Evolutionary conservation across 2,113 vertebrate species (phyloP).

Genomic region (Candoia aspera): DNA sequence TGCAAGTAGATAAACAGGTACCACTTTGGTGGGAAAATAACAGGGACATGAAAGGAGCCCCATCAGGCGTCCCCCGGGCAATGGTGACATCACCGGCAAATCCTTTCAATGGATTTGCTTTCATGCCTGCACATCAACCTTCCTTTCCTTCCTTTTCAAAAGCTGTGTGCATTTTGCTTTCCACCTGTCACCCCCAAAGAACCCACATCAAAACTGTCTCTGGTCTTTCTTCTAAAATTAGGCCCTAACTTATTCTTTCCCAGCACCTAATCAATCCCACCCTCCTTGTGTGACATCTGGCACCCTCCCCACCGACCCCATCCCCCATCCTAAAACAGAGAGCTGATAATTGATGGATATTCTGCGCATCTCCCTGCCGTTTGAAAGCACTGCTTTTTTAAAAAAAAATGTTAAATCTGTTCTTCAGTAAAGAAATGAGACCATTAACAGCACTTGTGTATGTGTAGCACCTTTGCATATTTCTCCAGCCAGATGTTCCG

Average conservation of each 20-base stretch:
- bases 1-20: too few species aligned
- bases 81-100: too few species aligned
- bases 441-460: conserved; percentile 56
- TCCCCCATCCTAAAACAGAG: conserved; percentile 6
- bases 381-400: conserved; percentile 38
- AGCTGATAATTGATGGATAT: conserved; percentile 48
- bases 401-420: conserved; percentile 46
- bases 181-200: conserved; percentile 16
- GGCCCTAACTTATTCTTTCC: conserved; percentile 14
- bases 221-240: conserved; percentile 22
- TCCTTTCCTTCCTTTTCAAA: not conserved
- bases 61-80: too few species aligned
- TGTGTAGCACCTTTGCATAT: conserved; percentile 61
- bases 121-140: not conserved
- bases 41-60: too few species aligned
- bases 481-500: conserved; percentile 69
- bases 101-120: too few species aligned
- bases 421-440: conserved; percentile 67
- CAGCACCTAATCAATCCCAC: conserved; percentile 42
- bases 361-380: conserved; percentile 16
- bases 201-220: conserved; percentile 6
- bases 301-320: not conserved
- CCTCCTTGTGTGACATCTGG: conserved; percentile 13
- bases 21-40: too few species aligned
- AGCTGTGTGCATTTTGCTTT: not conserved